Percentiles rank a stretch among this genome's conserved stretches.
Conservation (phyloP, 2,113 vertebrate genomes). For the Eulacestoma nigropectus region DNA sequence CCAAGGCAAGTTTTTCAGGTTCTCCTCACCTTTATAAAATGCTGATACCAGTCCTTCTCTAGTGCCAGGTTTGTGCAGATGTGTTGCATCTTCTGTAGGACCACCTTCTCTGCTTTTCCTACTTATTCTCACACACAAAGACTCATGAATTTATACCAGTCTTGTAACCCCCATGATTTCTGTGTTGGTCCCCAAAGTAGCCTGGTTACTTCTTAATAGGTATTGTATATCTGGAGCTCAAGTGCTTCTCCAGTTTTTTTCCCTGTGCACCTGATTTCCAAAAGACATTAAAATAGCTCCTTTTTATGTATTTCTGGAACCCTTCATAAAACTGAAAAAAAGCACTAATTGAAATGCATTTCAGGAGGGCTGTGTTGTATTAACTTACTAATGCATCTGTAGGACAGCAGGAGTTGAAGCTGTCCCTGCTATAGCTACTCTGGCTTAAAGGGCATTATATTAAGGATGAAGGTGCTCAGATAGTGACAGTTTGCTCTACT, state of each 20-base stretch:
- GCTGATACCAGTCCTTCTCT: neutral
- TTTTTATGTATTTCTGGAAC: neutral
- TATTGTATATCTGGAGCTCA: neutral
- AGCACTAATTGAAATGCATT: neutral
- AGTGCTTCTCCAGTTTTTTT: neutral
- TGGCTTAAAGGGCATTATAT: neutral
- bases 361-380: neutral
- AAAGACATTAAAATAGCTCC: neutral
- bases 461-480: neutral
- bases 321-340: neutral
- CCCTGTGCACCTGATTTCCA: neutral
- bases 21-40: neutral
- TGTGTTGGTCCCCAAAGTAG: neutral
- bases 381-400: neutral
- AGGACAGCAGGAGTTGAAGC: neutral
- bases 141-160: neutral
- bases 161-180: neutral
- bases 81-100: neutral
- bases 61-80: neutral
- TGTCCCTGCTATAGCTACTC: neutral
- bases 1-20: neutral
- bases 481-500: neutral
- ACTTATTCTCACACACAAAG: neutral
- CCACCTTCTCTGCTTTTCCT: neutral
- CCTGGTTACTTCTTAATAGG: neutral